These are phyloP conservation scores for Choloepus didactylus DNA, from an alignment of 2,797 vertebrate genomes.

Conservation along the genomic window DNA sequence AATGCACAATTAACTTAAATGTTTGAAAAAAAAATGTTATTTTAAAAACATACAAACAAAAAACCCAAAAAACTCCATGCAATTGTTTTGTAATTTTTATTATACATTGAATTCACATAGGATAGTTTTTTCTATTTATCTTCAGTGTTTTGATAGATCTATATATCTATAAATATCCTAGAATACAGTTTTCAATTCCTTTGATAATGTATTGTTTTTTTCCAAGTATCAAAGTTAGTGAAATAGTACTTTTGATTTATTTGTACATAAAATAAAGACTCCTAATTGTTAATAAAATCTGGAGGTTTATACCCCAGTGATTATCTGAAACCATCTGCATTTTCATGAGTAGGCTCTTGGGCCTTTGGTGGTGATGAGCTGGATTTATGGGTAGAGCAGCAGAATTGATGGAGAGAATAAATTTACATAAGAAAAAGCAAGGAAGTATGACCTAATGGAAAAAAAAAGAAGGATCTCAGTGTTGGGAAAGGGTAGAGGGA, in stretches of 20 bases:
- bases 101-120: neutral
- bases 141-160: neutral
- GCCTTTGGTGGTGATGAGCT: neutral
- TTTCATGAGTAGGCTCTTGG: neutral
- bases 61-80: too few species aligned
- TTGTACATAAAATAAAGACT: neutral
- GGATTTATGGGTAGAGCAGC: neutral
- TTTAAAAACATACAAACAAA: too few species aligned
- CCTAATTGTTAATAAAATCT: neutral
- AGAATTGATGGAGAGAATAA: neutral
- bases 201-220: neutral
- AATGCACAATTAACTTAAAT: too few species aligned
- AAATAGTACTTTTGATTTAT: neutral
- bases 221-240: neutral
- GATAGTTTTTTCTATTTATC: neutral
- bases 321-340: neutral
- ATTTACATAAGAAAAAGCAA: neutral
- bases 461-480: neutral
- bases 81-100: neutral
- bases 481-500: too few species aligned
- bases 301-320: neutral
- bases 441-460: neutral
- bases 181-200: neutral
- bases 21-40: too few species aligned
- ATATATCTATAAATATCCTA: neutral